Evolutionary conservation across 2,797 vertebrate genomes (phyloP).

Genomic region (Acrocephalus scirpaceus): DNA sequence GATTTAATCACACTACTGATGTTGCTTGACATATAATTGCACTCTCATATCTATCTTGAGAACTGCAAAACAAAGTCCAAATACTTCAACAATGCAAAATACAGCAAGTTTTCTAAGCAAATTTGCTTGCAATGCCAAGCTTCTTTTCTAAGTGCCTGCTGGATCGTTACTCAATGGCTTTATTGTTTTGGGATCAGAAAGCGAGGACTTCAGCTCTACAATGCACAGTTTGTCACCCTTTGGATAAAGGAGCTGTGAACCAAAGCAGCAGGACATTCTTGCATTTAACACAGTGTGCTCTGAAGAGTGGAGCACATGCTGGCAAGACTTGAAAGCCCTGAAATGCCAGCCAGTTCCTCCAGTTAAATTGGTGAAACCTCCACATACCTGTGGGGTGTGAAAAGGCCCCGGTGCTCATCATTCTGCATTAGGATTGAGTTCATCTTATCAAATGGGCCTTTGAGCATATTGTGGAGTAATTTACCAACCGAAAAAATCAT

Average conservation of each 20-base stretch:
- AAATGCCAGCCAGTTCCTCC: background rate
- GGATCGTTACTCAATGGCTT: background rate
- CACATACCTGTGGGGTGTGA: conserved; percentile 55
- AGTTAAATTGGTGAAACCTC: conserved; percentile 30
- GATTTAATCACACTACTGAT: background rate
- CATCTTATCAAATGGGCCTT: conserved; percentile 72
- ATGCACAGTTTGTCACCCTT: conserved; percentile 25
- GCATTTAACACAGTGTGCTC: background rate
- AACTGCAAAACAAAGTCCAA: background rate
- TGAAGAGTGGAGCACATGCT: background rate
- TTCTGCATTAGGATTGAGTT: conserved; percentile 58
- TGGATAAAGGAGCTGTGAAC: background rate
- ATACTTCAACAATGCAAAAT: background rate
- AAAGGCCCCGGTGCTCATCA: conserved; percentile 62
- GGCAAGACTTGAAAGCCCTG: conserved; percentile 21
- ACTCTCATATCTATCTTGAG: background rate
- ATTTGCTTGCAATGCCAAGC: background rate
- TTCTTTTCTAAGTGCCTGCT: background rate
- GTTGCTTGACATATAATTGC: background rate
- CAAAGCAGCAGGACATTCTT: background rate
- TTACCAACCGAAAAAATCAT: conserved; percentile 67
- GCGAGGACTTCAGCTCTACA: background rate
- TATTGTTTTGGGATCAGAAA: conserved; percentile 41
- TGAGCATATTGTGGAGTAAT: conserved; percentile 61
- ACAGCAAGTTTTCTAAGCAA: background rate